Conservation (phyloP, 2,888 invertebrate species). For the Chaitophorus viminalis region DNA sequence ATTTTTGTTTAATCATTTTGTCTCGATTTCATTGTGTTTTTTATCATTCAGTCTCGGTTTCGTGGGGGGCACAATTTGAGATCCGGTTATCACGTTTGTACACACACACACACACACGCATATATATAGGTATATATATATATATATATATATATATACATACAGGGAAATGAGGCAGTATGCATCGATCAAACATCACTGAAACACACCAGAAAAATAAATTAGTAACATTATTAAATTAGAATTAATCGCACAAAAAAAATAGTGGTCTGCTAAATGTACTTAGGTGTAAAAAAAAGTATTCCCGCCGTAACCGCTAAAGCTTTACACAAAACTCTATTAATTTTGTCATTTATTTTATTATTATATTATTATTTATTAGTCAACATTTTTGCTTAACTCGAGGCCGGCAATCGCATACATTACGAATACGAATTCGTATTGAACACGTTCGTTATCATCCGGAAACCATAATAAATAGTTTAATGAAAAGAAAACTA, state of each 20-base stretch:
- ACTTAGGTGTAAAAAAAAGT: neutral
- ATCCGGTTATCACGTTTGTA: conserved; percentile 60
- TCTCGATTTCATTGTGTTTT: conserved; percentile 51
- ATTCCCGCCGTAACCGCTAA: neutral
- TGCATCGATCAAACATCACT: conserved; percentile 56
- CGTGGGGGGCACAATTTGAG: conserved; percentile 51
- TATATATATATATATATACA: conserved; percentile 14
- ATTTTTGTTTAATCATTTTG: conserved; percentile 34
- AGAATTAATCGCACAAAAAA: neutral
- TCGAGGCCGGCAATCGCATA: neutral
- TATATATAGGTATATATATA: neutral
- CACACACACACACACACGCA: neutral
- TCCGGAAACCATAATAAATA: neutral
- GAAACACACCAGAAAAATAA: conserved; percentile 21
- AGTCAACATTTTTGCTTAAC: neutral
- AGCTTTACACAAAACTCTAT: neutral
- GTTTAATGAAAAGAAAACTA: neutral
- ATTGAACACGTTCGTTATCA: neutral
- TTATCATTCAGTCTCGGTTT: conserved; percentile 56
- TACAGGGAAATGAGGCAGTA: conserved; percentile 42
- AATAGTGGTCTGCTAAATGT: neutral
- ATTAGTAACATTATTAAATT: neutral
- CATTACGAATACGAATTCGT: neutral
- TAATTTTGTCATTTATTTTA: neutral
- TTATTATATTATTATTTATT: too few species aligned